Base-by-base conservation (phyloP, 1,140 invertebrate genomes). In the Olivierus martensii region DNA sequence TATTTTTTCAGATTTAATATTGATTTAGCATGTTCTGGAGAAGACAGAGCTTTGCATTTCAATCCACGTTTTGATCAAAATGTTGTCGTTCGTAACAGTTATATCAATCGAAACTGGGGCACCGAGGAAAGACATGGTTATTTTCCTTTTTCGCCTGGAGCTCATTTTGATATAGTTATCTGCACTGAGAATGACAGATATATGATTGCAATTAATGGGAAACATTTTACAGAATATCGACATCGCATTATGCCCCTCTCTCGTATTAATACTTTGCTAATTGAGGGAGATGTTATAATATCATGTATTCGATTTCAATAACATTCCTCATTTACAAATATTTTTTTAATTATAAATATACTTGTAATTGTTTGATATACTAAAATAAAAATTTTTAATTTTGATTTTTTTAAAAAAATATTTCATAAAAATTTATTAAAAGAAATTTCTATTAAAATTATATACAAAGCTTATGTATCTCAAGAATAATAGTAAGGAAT, bases 181-280 rank as follows among this genome's bases (percentile, higher is more conserved):
- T 63, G 83, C 0, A 81, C 78, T 50, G 80, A 85, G 49, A 68
- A 72, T 1, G 62, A 71, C 12, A 68, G 73, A 37, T 81, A 77
- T 60, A 86, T 84, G 73, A 80, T 83, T 59, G 81, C 82, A 2
- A 64, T 87, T 0, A 87, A 87, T 67, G 82, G 82, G 1, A 68
- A 73, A 34, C 83, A 86, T 65, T 85, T 79, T 64, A 73, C 78
- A 28, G 79, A 84, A 68, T 87, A 84, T 63, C 66, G 64, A 10
- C 82, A 87, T 62, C 73, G 83, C 48, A 54, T 58, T 43, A 62
- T 85, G 5, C 77, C 81, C 0, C 76, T 71, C 54, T 67, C 79
- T 44, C 69, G 74, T 58, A 75, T 82, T 9, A 73, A 74, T 0
- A 76, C 82, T 66, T 55, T 87, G 11, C 73, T 77, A 0, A 72